Evolutionary conservation across 2,888 invertebrate species (phyloP).

Genomic region (Ectropis crepuscularia): DNA sequence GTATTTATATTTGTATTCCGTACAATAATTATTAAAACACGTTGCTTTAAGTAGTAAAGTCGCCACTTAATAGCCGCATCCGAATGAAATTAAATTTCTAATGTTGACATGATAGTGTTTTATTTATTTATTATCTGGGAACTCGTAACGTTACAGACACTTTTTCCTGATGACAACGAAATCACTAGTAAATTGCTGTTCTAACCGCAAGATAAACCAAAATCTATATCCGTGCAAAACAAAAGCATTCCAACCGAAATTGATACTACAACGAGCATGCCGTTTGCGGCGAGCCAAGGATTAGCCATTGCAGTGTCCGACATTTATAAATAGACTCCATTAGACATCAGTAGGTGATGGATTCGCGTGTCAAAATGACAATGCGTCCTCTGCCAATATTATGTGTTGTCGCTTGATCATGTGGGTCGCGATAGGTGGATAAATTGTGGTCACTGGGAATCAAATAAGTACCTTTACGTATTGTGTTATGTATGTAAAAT

Average conservation of each 20-base stretch:
- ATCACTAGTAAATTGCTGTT: neutral
- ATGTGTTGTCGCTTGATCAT: constrained; percentile 37
- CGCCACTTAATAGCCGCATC: no score
- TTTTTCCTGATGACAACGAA: neutral
- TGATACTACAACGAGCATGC: constrained; percentile 62
- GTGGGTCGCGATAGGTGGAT: constrained; percentile 24
- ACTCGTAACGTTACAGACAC: no score
- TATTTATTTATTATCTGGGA: no score
- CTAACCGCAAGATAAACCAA: neutral
- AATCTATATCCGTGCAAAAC: constrained; percentile 20
- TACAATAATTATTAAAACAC: no score
- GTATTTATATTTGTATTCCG: no score
- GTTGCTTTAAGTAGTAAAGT: no score
- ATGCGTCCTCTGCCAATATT: constrained; percentile 34
- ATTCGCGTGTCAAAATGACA: constrained; percentile 54
- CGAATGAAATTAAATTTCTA: no score
- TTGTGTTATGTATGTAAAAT: neutral
- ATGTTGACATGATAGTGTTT: no score
- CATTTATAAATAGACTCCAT: constrained; percentile 76
- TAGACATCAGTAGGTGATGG: constrained; percentile 73
- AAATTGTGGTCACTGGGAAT: constrained; percentile 10
- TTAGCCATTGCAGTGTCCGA: constrained; percentile 76
- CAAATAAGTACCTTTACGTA: neutral
- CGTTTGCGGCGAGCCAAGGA: constrained; percentile 77
- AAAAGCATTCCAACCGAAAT: constrained; percentile 51